These are phyloP conservation scores for Holothuria leucospilota DNA, from an alignment of 53 echinoderm and acorn worm genomes.

Conservation along the genomic window DNA sequence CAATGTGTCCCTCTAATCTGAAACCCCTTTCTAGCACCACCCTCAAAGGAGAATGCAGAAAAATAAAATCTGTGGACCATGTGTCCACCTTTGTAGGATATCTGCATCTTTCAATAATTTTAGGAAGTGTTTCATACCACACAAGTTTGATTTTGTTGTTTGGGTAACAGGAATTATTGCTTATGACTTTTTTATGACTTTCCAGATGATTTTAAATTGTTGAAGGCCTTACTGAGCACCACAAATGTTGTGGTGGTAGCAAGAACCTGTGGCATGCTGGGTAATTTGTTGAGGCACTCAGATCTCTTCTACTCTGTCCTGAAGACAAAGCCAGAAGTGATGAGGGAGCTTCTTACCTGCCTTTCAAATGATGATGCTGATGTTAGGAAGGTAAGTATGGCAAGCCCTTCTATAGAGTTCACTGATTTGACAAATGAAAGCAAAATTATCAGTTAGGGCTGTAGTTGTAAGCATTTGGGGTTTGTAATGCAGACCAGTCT, in stretches of 20 bases:
- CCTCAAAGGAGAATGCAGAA: too few relatives aligned
- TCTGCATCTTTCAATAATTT: too few relatives aligned
- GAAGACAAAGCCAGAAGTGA: conserved; percentile 70
- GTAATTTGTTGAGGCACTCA: conserved; percentile 91
- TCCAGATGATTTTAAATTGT: conserved; percentile 66
- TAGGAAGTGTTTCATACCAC: too few relatives aligned
- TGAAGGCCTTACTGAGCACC: conserved; percentile 66
- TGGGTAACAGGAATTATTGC: not conserved
- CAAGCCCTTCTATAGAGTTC: too few relatives aligned
- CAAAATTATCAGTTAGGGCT: too few relatives aligned
- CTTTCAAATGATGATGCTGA: conserved; percentile 84
- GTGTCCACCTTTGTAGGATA: too few relatives aligned
- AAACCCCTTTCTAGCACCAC: too few relatives aligned
- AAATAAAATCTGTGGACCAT: too few relatives aligned
- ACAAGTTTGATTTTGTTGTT: not conserved
- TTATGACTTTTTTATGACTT: not conserved
- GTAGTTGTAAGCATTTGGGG: too few relatives aligned
- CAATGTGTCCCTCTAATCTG: too few relatives aligned
- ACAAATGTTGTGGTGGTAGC: conserved; percentile 73
- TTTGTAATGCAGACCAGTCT: too few relatives aligned
- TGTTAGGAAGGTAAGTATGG: conserved; percentile 80
- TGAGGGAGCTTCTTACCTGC: conserved; percentile 57
- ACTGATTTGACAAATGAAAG: too few relatives aligned
- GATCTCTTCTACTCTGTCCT: conserved; percentile 80
- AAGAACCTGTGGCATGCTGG: conserved; percentile 85